Percentiles rank a stretch among this genome's conserved stretches.
Conservation (phyloP, 2,888 invertebrate species). For the Pediacus dermestoides region DNA sequence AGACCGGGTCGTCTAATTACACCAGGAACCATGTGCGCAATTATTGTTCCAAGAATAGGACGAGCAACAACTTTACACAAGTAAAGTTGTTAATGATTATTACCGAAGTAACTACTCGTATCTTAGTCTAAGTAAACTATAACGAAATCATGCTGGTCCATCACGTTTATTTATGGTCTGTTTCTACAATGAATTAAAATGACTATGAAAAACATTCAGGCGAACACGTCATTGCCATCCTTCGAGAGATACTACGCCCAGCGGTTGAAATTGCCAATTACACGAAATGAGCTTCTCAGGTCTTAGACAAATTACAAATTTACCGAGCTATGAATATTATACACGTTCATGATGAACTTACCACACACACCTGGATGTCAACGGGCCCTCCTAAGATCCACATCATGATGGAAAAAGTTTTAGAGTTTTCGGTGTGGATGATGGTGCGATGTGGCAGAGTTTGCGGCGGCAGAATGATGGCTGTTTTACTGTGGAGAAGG, state of each 20-base stretch:
- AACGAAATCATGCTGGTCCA: too few relatives aligned
- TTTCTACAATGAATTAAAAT: conserved; percentile 11
- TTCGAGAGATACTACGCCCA: conserved; percentile 8
- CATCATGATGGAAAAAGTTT: too few relatives aligned
- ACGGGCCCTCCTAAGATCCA: not conserved
- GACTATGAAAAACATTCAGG: conserved; percentile 9
- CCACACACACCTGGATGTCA: conserved; percentile 17
- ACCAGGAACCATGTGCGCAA: conserved; percentile 1
- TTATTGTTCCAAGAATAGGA: conserved; percentile 1
- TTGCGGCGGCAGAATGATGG: too few relatives aligned
- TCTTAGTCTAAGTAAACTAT: too few relatives aligned
- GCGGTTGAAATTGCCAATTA: conserved; percentile 28
- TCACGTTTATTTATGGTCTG: too few relatives aligned
- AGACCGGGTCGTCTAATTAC: conserved; percentile 1
- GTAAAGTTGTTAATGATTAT: too few relatives aligned
- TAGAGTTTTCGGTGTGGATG: too few relatives aligned
- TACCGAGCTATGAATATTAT: conserved; percentile 39
- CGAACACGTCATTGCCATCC: conserved; percentile 12
- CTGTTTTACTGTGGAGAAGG: too few relatives aligned
- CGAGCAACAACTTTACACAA: too few relatives aligned
- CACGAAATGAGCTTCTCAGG: conserved; percentile 24
- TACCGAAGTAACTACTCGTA: too few relatives aligned
- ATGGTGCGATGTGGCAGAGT: too few relatives aligned
- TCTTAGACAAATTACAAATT: conserved; percentile 39
- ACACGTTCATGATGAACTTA: conserved; percentile 33